phyloP scores from a whole-genome alignment of 2,888 invertebrate genomes.

The Poecilobothrus nobilitatus region DNA sequence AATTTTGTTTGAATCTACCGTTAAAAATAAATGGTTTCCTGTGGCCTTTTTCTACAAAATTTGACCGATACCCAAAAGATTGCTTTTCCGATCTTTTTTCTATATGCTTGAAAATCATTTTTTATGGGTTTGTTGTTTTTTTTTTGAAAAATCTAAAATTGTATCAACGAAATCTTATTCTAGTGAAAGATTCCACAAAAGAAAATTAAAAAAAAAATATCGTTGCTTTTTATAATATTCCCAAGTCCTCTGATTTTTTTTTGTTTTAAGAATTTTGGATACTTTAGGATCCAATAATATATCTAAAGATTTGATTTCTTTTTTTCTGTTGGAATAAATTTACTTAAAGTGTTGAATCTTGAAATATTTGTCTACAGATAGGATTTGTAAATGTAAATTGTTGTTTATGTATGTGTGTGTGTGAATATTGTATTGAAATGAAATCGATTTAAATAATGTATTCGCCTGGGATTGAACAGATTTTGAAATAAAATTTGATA shows the following conservation, averaged over 20 bases:
- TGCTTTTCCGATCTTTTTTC: too few species aligned
- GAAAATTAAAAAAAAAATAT: too few species aligned
- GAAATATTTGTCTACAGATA: not conserved
- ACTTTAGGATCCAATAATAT: not conserved
- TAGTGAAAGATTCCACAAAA: too few species aligned
- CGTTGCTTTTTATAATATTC: too few species aligned
- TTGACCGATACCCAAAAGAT: not conserved
- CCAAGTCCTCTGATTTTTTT: too few species aligned
- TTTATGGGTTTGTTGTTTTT: too few species aligned
- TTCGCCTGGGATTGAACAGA: conserved; percentile 4
- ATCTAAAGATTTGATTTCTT: not conserved
- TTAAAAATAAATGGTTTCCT: conserved; percentile 1
- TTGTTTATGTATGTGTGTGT: too few species aligned
- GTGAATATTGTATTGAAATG: not conserved
- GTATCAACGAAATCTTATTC: too few species aligned
- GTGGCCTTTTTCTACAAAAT: conserved; percentile 2
- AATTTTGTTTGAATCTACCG: not conserved
- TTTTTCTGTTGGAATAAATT: not conserved
- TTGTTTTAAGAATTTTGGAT: not conserved
- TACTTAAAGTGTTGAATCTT: not conserved
- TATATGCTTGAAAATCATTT: too few species aligned
- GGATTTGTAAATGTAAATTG: too few species aligned
- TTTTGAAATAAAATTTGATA: conserved; percentile 6
- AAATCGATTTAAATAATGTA: conserved; percentile 6
- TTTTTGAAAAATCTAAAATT: too few species aligned